Conservation (phyloP, 2,888 invertebrate genomes). For the Hydrotaea cyrtoneurina region DNA sequence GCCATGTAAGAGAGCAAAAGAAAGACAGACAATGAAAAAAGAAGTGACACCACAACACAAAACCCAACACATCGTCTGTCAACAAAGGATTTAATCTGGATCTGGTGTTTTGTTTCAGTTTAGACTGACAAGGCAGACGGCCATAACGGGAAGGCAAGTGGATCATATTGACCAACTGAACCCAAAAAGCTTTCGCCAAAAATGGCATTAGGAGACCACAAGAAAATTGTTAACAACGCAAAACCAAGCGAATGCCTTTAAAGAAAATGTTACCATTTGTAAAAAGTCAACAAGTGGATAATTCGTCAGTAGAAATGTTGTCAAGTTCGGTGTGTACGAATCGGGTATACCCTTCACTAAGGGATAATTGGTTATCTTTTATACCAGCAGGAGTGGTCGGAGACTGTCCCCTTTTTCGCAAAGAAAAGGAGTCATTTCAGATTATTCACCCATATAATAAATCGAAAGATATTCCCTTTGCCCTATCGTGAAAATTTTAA, state of each 20-base stretch:
- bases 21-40: conserved; percentile 20
- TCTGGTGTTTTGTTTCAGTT: neutral
- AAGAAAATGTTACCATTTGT: conserved; percentile 39
- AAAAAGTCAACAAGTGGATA: neutral
- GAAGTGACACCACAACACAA: conserved; percentile 43
- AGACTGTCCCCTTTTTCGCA: too few species aligned
- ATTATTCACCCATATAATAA: too few species aligned
- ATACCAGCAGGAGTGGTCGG: too few species aligned
- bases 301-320: too few species aligned
- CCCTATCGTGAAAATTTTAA: too few species aligned
- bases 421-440: too few species aligned
- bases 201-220: conserved; percentile 44
- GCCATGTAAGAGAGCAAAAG: conserved; percentile 20
- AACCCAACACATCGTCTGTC: conserved; percentile 49
- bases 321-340: neutral
- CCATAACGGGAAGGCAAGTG: conserved; percentile 44
- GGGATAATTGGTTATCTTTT: too few species aligned
- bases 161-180: conserved; percentile 26
- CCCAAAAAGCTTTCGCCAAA: conserved; percentile 38
- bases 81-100: conserved; percentile 34
- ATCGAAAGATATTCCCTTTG: too few species aligned
- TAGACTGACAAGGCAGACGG: conserved; percentile 33
- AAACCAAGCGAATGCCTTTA: neutral
- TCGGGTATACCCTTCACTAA: neutral
- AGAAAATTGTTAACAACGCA: conserved; percentile 31